Evolutionary conservation across 2,888 invertebrate genomes (phyloP).

Genomic region (Oligia fasciuncula): DNA sequence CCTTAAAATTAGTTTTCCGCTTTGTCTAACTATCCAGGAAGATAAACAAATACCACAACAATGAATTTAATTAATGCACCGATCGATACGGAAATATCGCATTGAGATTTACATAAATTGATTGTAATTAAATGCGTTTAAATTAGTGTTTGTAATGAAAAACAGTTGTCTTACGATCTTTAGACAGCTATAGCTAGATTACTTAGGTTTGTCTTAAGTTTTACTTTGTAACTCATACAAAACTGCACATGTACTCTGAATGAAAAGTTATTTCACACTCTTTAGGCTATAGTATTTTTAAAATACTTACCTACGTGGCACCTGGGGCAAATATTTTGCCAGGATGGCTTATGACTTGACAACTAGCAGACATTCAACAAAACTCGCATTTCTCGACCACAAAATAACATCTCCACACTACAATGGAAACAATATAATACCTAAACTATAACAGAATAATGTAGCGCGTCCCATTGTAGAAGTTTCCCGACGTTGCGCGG

Average conservation of each 20-base stretch:
- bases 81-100: slow-evolving; percentile 27
- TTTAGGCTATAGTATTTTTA: not conserved
- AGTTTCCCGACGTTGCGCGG: slow-evolving; percentile 53
- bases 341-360: not conserved
- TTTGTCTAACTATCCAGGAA: not conserved
- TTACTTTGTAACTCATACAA: not conserved
- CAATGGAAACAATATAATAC: slow-evolving; percentile 57
- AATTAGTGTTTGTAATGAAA: slow-evolving; percentile 15
- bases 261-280: not conserved
- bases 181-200: not conserved
- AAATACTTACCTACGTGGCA: not conserved
- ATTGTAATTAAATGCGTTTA: slow-evolving; percentile 30
- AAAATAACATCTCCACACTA: not conserved
- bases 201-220: not conserved
- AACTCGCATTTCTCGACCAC: not conserved
- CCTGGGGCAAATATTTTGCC: not conserved
- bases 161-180: not conserved
- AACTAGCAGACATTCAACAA: not conserved
- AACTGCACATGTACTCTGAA: not conserved
- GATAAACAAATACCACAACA: slow-evolving; percentile 27
- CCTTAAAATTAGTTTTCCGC: not conserved
- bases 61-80: not conserved
- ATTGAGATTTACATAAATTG: slow-evolving; percentile 23
- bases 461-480: slow-evolving; percentile 53
- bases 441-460: slow-evolving; percentile 48